Conservation (phyloP, 2,113 vertebrate species). For the Nothobranchius kuhntae region DNA sequence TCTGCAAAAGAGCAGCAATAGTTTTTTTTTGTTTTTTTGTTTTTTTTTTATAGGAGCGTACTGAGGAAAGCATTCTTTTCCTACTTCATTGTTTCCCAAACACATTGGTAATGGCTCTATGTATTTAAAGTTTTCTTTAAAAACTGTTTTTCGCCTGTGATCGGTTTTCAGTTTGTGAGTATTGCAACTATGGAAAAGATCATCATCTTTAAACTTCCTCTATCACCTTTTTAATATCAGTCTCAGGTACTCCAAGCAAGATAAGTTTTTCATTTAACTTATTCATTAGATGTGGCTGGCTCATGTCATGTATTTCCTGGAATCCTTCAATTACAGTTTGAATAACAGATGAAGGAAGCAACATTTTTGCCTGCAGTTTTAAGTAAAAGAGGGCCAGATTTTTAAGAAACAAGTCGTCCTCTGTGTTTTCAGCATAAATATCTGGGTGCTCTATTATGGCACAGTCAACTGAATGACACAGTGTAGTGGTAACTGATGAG, state of each 20-base stretch:
- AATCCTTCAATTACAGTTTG: conserved; percentile 10
- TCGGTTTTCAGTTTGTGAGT: neutral
- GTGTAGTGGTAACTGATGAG: no score
- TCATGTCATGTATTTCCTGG: conserved; percentile 1
- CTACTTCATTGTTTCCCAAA: neutral
- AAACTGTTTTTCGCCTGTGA: neutral
- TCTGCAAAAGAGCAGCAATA: neutral
- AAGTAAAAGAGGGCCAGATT: no score
- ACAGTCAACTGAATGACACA: no score
- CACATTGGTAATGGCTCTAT: neutral
- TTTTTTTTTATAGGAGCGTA: conserved; percentile 6
- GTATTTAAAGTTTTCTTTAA: neutral
- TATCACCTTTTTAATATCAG: neutral
- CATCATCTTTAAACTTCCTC: neutral
- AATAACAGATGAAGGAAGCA: conserved; percentile 16
- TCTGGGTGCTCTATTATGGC: no score
- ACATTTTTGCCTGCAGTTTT: neutral
- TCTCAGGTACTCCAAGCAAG: neutral
- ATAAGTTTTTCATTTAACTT: conserved; percentile 1
- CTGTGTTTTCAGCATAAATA: no score
- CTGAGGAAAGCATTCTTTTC: conserved; percentile 7
- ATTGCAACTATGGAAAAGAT: conserved; percentile 1
- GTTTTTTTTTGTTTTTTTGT: no score
- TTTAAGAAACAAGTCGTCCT: no score
- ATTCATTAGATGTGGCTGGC: conserved; percentile 5